phyloP scores from a whole-genome alignment of 2,797 vertebrate genomes.

The Danio jaintianensis region DNA sequence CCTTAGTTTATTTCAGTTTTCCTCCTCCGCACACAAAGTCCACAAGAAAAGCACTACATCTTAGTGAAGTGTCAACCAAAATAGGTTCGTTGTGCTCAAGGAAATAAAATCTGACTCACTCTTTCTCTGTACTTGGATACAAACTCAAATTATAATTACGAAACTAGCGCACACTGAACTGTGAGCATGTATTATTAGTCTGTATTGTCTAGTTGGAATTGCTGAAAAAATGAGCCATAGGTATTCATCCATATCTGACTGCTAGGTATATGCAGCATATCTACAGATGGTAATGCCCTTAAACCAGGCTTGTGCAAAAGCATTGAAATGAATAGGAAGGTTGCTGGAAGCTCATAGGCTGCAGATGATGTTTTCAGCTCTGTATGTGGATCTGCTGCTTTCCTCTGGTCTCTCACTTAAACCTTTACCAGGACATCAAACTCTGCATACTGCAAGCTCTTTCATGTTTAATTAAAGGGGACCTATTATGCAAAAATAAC shows the following conservation, averaged over 20 bases:
- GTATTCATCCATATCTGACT: neutral
- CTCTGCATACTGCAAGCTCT: neutral
- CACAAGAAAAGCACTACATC: neutral
- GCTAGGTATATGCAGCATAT: neutral
- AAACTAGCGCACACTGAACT: neutral
- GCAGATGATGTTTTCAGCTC: neutral
- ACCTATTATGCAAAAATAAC: too few species aligned
- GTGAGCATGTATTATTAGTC: neutral
- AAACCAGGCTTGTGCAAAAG: conserved; percentile 6
- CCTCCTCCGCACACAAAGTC: neutral
- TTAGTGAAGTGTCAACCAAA: conserved; percentile 3
- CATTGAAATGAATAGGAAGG: neutral
- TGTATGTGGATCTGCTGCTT: neutral
- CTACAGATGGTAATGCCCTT: neutral
- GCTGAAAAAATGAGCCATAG: neutral
- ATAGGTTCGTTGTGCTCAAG: neutral
- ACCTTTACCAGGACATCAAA: neutral
- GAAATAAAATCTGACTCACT: neutral
- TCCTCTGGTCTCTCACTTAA: neutral
- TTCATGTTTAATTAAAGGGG: too few species aligned
- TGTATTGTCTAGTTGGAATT: neutral
- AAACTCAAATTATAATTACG: neutral
- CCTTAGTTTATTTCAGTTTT: neutral
- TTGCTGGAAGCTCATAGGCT: neutral
- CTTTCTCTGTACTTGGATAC: neutral